Evolutionary conservation across 2,797 vertebrate species (phyloP).

Genomic region (Tapera naevia): DNA sequence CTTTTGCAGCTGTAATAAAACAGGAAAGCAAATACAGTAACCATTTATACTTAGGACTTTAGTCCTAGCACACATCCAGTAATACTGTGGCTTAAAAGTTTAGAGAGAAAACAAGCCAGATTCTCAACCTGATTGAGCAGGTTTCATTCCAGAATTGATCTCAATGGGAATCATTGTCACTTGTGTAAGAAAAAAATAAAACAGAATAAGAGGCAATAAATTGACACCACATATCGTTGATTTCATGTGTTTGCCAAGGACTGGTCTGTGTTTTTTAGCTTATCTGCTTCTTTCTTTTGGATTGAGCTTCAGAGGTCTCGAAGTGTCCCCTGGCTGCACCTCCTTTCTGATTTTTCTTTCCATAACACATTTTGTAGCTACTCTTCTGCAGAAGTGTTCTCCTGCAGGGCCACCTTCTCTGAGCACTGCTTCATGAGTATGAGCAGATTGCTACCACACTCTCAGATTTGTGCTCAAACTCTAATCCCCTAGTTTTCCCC

Average conservation of each 20-base stretch:
- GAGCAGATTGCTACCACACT: background rate
- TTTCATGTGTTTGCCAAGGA: background rate
- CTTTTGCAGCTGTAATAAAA: constrained; percentile 58
- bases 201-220: background rate
- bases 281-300: background rate
- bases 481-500: background rate
- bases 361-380: background rate
- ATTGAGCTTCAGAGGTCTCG: background rate
- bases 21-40: constrained; percentile 29
- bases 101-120: background rate
- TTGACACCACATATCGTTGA: background rate
- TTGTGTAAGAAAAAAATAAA: background rate
- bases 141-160: background rate
- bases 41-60: constrained; percentile 30
- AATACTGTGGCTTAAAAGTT: background rate
- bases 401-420: background rate
- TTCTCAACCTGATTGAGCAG: background rate
- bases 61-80: background rate
- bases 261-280: background rate
- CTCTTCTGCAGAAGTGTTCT: background rate
- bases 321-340: background rate
- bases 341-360: background rate
- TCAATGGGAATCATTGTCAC: background rate
- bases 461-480: background rate
- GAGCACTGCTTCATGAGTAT: accelerated